A percentile compares a stretch with the other conserved stretches of the same genome.
These are phyloP conservation scores for Sinhomidia bicolor DNA, from an alignment of 2,888 invertebrate species.

Conservation along the genomic window DNA sequence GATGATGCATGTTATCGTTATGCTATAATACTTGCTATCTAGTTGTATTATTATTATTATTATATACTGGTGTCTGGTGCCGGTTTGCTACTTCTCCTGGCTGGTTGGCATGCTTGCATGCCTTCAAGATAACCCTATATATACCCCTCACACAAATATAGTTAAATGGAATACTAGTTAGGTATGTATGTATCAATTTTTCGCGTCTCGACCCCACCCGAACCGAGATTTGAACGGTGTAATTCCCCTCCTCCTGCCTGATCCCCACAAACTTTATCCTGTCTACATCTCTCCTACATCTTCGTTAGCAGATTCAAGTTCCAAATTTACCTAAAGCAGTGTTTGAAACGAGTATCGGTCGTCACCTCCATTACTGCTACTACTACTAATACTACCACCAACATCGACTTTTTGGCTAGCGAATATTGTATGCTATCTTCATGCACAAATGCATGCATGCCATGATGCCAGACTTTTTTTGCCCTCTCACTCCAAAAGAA, in stretches of 20 bases:
- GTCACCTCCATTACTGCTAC: too few species aligned
- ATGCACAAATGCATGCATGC: constrained; percentile 48
- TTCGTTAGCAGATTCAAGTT: constrained; percentile 68
- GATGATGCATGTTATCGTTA: not conserved
- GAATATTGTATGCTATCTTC: not conserved
- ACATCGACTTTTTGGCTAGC: constrained; percentile 56
- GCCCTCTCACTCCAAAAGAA: constrained; percentile 69
- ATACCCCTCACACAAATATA: not conserved
- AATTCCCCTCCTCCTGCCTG: constrained; percentile 62
- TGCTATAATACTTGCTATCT: not conserved
- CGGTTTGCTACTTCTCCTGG: constrained; percentile 41
- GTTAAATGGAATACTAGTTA: not conserved
- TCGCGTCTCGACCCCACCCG: constrained; percentile 72
- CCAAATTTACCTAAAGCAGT: constrained; percentile 68
- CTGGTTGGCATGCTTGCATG: constrained; percentile 31
- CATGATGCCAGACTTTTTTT: constrained; percentile 58
- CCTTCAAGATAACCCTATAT: constrained; percentile 4
- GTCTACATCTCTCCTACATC: constrained; percentile 55
- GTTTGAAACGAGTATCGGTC: constrained; percentile 33
- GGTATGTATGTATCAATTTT: constrained; percentile 44
- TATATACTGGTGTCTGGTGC: constrained; percentile 52
- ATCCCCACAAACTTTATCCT: constrained; percentile 70
- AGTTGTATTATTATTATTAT: too few species aligned
- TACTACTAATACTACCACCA: not conserved
- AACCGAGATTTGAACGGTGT: constrained; percentile 56